phyloP scores from a whole-genome alignment of 2,888 invertebrate genomes.

The Coenonympha arcania region DNA sequence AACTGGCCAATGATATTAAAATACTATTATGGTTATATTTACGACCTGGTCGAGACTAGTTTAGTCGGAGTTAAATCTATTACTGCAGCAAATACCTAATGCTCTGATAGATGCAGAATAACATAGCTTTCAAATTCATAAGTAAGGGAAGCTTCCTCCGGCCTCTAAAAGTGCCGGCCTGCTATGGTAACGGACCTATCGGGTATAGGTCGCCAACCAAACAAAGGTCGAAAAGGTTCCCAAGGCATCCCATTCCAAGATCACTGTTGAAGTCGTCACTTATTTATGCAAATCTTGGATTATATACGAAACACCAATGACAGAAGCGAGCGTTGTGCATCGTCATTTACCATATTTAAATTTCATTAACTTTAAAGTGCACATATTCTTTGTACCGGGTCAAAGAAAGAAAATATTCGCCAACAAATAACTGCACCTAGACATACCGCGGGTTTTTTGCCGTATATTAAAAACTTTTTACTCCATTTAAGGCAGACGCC shows the following conservation, averaged over 20 bases:
- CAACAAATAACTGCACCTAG: slow-evolving; percentile 43
- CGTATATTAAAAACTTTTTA: slow-evolving; percentile 48
- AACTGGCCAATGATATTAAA: slow-evolving; percentile 25
- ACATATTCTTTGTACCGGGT: slow-evolving; percentile 52
- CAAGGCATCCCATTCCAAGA: too few relatives aligned
- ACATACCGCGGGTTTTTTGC: slow-evolving; percentile 33
- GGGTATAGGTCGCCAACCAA: too few relatives aligned
- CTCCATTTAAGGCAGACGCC: slow-evolving; percentile 40
- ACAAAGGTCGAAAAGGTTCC: too few relatives aligned
- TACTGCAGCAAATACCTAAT: too few relatives aligned
- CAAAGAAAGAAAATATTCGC: slow-evolving; percentile 46
- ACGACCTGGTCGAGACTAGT: background rate
- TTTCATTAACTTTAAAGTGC: slow-evolving; percentile 65
- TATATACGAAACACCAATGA: slow-evolving; percentile 27
- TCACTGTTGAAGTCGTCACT: too few relatives aligned
- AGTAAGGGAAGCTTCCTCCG: too few relatives aligned
- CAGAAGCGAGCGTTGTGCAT: slow-evolving; percentile 32
- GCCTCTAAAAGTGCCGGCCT: too few relatives aligned
- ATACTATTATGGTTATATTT: slow-evolving; percentile 15
- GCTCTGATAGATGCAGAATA: too few relatives aligned
- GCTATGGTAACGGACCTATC: too few relatives aligned
- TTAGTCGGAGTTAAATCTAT: background rate
- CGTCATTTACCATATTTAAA: slow-evolving; percentile 50
- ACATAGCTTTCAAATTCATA: too few relatives aligned
- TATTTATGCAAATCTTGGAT: background rate